Percentiles rank a stretch among this genome's conserved stretches.
phyloP scores from a whole-genome alignment of 2,113 vertebrate genomes.

The Ceuthmochares aereus region DNA sequence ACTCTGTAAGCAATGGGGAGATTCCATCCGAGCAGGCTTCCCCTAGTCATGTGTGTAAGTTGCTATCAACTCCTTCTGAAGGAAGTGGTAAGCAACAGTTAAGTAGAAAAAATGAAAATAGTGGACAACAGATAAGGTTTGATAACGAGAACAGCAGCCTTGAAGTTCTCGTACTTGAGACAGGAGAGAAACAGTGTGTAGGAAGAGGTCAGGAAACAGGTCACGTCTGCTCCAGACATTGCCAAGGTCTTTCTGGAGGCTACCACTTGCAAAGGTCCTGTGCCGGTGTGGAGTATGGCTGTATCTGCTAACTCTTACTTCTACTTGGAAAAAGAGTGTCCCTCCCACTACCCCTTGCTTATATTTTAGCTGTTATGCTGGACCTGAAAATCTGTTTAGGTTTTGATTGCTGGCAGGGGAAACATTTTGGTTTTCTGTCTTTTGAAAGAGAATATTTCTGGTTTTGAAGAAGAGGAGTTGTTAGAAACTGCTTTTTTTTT shows the following conservation, averaged over 20 bases:
- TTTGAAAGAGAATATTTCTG: neutral
- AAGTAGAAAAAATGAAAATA: neutral
- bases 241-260: neutral
- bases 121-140: neutral
- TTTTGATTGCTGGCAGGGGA: neutral
- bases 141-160: neutral
- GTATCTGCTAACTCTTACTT: neutral
- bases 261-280: neutral
- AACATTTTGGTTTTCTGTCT: neutral
- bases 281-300: neutral
- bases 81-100: neutral
- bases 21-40: neutral
- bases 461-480: neutral
- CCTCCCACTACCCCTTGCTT: neutral
- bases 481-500: neutral
- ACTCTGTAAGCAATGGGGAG: neutral
- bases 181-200: neutral
- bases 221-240: neutral
- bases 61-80: neutral
- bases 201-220: neutral
- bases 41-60: rapidly evolving
- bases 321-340: neutral
- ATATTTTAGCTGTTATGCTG: neutral
- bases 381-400: neutral
- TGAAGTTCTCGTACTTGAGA: neutral